phyloP scores from a whole-genome alignment of 1,140 invertebrate species.

The Plodia interpunctella region DNA sequence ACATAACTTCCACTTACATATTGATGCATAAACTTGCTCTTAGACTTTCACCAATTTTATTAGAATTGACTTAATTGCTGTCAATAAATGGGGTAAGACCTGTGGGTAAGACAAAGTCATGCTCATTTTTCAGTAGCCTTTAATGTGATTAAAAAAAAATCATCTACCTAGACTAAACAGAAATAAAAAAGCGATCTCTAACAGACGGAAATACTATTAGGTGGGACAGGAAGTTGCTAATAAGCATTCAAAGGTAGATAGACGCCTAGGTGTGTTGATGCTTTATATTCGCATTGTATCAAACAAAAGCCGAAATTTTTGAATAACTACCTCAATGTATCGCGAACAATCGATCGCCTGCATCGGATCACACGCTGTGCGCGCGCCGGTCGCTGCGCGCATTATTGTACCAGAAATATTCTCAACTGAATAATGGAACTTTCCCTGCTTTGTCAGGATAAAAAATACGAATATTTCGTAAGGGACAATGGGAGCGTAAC shows the following conservation, averaged over 20 bases:
- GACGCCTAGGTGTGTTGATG: constrained; percentile 42
- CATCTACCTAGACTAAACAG: no score
- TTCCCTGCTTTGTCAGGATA: constrained; percentile 59
- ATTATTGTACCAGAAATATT: constrained; percentile 58
- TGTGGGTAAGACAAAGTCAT: no score
- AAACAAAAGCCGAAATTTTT: constrained; percentile 54
- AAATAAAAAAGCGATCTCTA: neutral
- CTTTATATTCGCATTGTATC: constrained; percentile 43
- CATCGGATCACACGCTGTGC: constrained; percentile 63
- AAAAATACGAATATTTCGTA: constrained; percentile 62
- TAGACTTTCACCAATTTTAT: neutral
- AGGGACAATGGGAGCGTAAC: constrained; percentile 51
- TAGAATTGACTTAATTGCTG: neutral
- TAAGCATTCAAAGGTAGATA: constrained; percentile 36
- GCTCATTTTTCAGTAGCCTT: no score
- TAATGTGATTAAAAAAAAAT: no score
- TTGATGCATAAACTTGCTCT: neutral
- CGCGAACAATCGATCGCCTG: constrained; percentile 53
- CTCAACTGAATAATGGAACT: constrained; percentile 55
- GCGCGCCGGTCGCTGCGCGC: constrained; percentile 46
- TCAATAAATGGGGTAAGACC: no score
- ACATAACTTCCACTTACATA: neutral
- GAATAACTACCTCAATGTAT: constrained; percentile 56
- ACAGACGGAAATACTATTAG: constrained; percentile 32
- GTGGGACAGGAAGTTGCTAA: constrained; percentile 54